Percentiles rank a stretch among this genome's conserved stretches.
Evolutionary conservation across 1,140 invertebrate species (phyloP).

Genomic region (Sarcophaga bullata): DNA sequence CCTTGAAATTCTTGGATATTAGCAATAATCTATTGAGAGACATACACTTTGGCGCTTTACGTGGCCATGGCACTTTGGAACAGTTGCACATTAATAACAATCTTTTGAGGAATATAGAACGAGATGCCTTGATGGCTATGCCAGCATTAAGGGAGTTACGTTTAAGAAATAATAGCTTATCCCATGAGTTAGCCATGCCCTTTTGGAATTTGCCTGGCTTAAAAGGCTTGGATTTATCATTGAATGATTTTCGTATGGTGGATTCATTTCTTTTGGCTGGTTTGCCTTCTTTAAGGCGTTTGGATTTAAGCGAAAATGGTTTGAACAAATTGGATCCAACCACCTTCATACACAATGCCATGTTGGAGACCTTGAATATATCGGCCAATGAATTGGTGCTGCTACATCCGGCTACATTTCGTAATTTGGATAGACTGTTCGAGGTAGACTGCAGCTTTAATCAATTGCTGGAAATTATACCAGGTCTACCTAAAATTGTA

Average conservation of each 20-base stretch:
- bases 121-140: slow-evolving; percentile 82
- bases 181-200: slow-evolving; percentile 72
- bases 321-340: slow-evolving; percentile 77
- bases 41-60: slow-evolving; percentile 78
- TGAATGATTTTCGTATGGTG: slow-evolving; percentile 78
- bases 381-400: slow-evolving; percentile 77
- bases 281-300: slow-evolving; percentile 77
- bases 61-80: slow-evolving; percentile 82
- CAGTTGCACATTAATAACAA: slow-evolving; percentile 84
- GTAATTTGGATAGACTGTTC: slow-evolving; percentile 77
- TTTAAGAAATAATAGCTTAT: slow-evolving; percentile 81
- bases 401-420: slow-evolving; percentile 78
- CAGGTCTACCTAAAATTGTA: slow-evolving; percentile 78
- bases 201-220: slow-evolving; percentile 84
- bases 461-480: slow-evolving; percentile 75
- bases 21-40: slow-evolving; percentile 79
- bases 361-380: slow-evolving; percentile 81
- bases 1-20: slow-evolving; percentile 79
- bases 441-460: slow-evolving; percentile 84
- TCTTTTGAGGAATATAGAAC: slow-evolving; percentile 75
- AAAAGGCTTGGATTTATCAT: slow-evolving; percentile 83
- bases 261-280: slow-evolving; percentile 78
- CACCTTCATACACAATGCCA: slow-evolving; percentile 76
- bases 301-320: slow-evolving; percentile 84
- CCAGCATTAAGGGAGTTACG: slow-evolving; percentile 82